Evolutionary conservation across 2,797 vertebrate genomes (phyloP).

Genomic region (Glossophaga mutica): DNA sequence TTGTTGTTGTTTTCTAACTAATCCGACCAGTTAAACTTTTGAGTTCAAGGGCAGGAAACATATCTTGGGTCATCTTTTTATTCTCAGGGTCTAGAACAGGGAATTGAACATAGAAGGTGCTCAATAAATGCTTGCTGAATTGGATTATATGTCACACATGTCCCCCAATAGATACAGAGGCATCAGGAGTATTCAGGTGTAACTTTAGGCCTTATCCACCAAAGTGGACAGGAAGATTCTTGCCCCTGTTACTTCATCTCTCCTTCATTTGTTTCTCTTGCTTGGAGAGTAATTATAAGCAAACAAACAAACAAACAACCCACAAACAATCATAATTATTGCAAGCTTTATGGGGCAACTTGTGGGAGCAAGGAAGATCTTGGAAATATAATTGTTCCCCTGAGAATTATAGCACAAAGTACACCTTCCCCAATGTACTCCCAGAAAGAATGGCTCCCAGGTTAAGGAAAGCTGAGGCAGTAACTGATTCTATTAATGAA

Average conservation of each 20-base stretch:
- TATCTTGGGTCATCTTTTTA: slow-evolving; percentile 18
- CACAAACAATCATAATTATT: neutral
- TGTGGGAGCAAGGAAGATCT: neutral
- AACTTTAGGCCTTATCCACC: neutral
- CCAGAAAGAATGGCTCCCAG: slow-evolving; percentile 27
- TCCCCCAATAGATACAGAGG: neutral
- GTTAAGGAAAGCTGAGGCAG: neutral
- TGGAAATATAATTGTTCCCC: neutral
- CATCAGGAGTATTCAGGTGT: neutral
- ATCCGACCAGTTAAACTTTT: neutral
- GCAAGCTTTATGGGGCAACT: neutral
- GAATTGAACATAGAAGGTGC: neutral
- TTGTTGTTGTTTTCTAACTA: neutral
- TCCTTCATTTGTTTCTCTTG: slow-evolving; percentile 1
- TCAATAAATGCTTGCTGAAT: slow-evolving; percentile 10
- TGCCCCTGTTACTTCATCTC: neutral
- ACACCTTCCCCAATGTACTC: neutral
- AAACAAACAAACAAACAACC: neutral
- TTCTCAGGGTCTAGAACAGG: neutral
- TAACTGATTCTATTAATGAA: slow-evolving; percentile 1
- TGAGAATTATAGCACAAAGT: neutral
- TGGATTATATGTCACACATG: neutral
- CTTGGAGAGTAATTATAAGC: neutral
- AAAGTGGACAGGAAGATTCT: neutral
- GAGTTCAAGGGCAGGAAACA: slow-evolving; percentile 3